Percentiles rank a stretch among this genome's conserved stretches.
Conservation (phyloP, 2,888 invertebrate species). For the Biston stratarius region DNA sequence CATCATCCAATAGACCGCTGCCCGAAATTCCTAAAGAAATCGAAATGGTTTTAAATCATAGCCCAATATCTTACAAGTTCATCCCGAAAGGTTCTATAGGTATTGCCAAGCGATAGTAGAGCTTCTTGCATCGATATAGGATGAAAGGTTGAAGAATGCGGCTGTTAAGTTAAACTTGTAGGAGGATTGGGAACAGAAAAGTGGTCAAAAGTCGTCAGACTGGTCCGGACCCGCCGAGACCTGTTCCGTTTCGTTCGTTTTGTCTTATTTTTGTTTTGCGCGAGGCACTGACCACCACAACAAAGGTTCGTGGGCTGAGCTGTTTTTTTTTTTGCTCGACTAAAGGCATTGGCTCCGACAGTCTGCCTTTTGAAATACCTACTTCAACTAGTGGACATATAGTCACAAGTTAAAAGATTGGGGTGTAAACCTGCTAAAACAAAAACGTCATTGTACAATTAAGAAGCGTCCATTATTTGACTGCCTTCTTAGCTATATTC, state of each 20-base stretch:
- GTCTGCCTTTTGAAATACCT: constrained; percentile 52
- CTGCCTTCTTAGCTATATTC: too few species aligned
- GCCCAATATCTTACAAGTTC: constrained; percentile 49
- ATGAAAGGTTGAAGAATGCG: constrained; percentile 36
- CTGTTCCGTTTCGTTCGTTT: constrained; percentile 74
- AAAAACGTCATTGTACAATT: too few species aligned
- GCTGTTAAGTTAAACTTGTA: constrained; percentile 44
- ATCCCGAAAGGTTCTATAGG: constrained; percentile 6
- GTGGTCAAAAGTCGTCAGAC: constrained; percentile 73
- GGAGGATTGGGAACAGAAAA: constrained; percentile 65
- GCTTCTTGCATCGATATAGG: constrained; percentile 50
- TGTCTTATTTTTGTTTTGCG: constrained; percentile 83
- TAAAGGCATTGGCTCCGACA: constrained; percentile 66
- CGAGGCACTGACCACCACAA: constrained; percentile 86
- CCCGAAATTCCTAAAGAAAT: constrained; percentile 82
- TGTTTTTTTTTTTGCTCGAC: constrained; percentile 58
- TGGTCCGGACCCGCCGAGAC: constrained; percentile 72
- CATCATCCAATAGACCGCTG: constrained; percentile 35
- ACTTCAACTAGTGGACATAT: constrained; percentile 23
- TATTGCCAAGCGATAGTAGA: constrained; percentile 35
- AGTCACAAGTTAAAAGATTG: too few species aligned
- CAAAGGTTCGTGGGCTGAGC: constrained; percentile 76
- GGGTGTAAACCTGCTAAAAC: too few species aligned
- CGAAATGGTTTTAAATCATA: constrained; percentile 82
- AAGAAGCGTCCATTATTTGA: too few species aligned